Base-by-base conservation (phyloP, 2,888 invertebrate genomes). In the Salpingus planirostris region DNA sequence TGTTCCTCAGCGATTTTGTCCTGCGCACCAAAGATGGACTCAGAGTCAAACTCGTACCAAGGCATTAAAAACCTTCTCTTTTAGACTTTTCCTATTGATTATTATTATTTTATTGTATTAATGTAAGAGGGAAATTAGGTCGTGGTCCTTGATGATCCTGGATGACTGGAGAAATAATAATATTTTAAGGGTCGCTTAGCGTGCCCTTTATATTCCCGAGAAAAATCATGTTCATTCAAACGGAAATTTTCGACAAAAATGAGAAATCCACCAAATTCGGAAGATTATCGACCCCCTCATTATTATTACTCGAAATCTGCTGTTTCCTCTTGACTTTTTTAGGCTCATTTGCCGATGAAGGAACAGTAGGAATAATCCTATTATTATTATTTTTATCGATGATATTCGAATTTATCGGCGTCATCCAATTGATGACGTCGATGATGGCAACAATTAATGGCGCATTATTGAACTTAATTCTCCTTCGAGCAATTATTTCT, bases 171-270 rank as follows among this genome's bases (percentile, higher is more conserved):
- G n/a, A n/a, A n/a, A n/a, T n/a, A n/a, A n/a, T n/a, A n/a, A n/a
- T n/a, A n/a, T n/a, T n/a, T n/a, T 43, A 39, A 6, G 45, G 33
- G 23, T 49, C 42, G n/a, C n/a, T n/a, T n/a, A n/a, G n/a, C 43
- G 63, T 63, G 59, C 63, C 54, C 57, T 84, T 84, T 57, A 84
- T 85, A 47, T 86, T 86, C 68, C 87, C 87, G 2, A 86, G 87
- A 60, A 86, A 86, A 50, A 87, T 83, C 1, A 85, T 80, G 52
- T 84, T 84, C 23, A 87, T 43, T 62, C 62, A 23, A 64, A 43
- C 0, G 62, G 54, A 49, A 60, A 63, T 45, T 64, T 64, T 57
- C 2, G 64, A 53, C 3, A 65, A 40, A 37, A 66, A 62, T 11
- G 60, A 54, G 33, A 63, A 55, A 39, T 65, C 65, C 5, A 55